Base-by-base conservation (phyloP, 2,888 invertebrate genomes). In the Steromphala cineraria region DNA sequence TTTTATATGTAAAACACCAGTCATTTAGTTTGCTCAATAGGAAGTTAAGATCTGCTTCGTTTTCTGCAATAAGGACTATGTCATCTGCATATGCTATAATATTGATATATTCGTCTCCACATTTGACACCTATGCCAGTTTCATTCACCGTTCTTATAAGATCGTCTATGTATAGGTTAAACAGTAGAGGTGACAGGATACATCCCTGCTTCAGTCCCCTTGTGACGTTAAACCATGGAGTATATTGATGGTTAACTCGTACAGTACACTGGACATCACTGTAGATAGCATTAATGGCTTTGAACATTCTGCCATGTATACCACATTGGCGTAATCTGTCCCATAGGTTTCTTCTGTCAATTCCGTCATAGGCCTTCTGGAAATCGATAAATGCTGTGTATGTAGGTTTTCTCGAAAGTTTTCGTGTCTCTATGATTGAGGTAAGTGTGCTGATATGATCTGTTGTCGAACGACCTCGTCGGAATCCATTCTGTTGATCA, bases 401-500 rank as follows among this genome's bases (percentile, higher is more conserved):
- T 8, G 75, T 52, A 17, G 75, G 2, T 24, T 53, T 52, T 53
- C 19, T 75, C n/a, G 21, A n/a, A 19, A 21, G 13, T 24, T 53
- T 75, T 21, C 52, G 4, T 0, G 75, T 75, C 17, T 75, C 75
- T n/a, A 75, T 53, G 10, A 75, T 75, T 8, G 19, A n/a, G 3
- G 75, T 75, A 24, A 75, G 5, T 3, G 75, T 15, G 0, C 21
- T 10, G 4, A 46, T 75, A 24, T 52, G 75, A 13, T 52, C 52
- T 15, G 19, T 75, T 5, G 75, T 75, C 10, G 52, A 21, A 3
- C 75, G 52, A 15, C 53, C 53, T 2, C 53, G 19, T 10, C 52
- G 46, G 21, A 75, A 75, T n/a, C 75, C n/a, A 75, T 75, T 75
- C 53, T 75, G 75, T 19, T 46, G 7, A 75, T 75, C 52, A 52